Conservation (phyloP, 1,140 invertebrate genomes). For the silkworm (Bombyx mori) region ASM3026992v2 NC_085121.1:17738501-17739000, state of each 20-base stretch:
- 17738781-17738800: constrained; percentile 95
- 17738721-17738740: no score
- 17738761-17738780: constrained; percentile 96
- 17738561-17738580: no score
- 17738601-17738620: no score
- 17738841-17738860: constrained; percentile 76
- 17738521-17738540: no score
- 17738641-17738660: no score
- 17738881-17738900: constrained; percentile 67
- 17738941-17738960: constrained; percentile 53
- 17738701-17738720: no score
- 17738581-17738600: no score
- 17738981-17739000: constrained; percentile 54
- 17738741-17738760: constrained; percentile 59
- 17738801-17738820: constrained; percentile 89
- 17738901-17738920: constrained; percentile 68
- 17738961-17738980: constrained; percentile 57
- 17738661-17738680: no score
- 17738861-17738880: constrained; percentile 70
- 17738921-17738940: constrained; percentile 53
- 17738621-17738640: no score
- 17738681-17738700: no score
- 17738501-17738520: no score
- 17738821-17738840: constrained; percentile 87
- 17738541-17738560: no score